Conservation (phyloP, 2,113 vertebrate genomes). For the Smithornis capensis region DNA sequence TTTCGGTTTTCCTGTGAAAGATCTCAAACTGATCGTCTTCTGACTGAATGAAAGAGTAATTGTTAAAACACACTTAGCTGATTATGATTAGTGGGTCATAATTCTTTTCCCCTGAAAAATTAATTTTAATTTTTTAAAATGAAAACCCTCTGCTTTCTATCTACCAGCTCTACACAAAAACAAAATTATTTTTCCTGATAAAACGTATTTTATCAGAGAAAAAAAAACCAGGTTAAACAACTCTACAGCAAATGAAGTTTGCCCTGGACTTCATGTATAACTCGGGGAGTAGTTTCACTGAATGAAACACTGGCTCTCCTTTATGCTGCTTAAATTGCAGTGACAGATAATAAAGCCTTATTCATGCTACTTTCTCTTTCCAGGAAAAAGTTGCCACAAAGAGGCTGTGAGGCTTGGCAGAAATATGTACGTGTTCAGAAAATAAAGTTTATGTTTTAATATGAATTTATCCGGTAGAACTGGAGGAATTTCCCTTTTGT, state of each 20-base stretch:
- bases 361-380: background rate
- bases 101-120: background rate
- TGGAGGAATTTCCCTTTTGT: background rate
- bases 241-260: background rate
- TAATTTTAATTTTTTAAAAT: background rate
- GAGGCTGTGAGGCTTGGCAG: background rate
- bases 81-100: background rate
- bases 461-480: background rate
- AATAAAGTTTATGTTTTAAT: background rate
- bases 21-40: background rate
- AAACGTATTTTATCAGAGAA: background rate
- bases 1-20: conserved; percentile 12
- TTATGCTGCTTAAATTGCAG: background rate
- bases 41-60: background rate
- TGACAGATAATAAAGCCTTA: conserved; percentile 16
- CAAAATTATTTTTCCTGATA: background rate
- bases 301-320: background rate
- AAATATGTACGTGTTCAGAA: background rate
- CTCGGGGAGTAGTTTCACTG: background rate
- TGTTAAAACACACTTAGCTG: background rate
- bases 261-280: background rate
- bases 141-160: background rate
- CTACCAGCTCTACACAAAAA: background rate
- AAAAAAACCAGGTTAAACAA: background rate
- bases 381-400: background rate